Conservation (phyloP, 2,113 vertebrate species). For the Pungitius pungitius region DNA sequence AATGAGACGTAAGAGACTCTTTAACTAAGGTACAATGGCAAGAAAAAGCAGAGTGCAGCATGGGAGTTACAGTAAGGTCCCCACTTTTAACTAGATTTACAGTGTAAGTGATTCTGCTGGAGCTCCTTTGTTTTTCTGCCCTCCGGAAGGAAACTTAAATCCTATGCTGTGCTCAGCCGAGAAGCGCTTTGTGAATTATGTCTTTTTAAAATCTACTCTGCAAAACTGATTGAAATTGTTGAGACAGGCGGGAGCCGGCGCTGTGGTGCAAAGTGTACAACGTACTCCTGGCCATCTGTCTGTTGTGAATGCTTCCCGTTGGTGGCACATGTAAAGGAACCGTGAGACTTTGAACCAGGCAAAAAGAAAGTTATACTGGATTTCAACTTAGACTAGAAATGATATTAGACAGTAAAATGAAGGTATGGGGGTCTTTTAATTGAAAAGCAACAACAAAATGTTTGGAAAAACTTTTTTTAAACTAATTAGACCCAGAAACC, state of each 20-base stretch:
- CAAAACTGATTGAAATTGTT: slow-evolving; percentile 19
- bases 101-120: slow-evolving; percentile 23
- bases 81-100: slow-evolving; percentile 35
- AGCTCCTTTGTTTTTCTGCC: slow-evolving; percentile 39
- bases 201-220: slow-evolving; percentile 15
- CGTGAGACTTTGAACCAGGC: neutral
- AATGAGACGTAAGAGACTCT: slow-evolving; percentile 30
- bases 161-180: slow-evolving; percentile 3
- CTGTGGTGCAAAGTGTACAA: neutral
- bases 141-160: slow-evolving; percentile 27
- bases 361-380: slow-evolving; percentile 14
- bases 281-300: neutral
- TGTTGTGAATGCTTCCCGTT: neutral
- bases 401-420: neutral
- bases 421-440: neutral
- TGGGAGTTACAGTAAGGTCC: slow-evolving; percentile 15
- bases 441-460: neutral
- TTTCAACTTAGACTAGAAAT: slow-evolving; percentile 16
- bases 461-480: too few relatives aligned
- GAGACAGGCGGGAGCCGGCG: neutral
- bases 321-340: neutral
- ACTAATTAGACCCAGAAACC: neutral
- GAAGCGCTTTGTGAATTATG: slow-evolving; percentile 19
- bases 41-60: slow-evolving; percentile 28
- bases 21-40: slow-evolving; percentile 29